Evolutionary conservation across 2,113 vertebrate species (phyloP), one percentile per base, ranked within the genome.

Genomic region (Ammodramus savannarum): DNA sequence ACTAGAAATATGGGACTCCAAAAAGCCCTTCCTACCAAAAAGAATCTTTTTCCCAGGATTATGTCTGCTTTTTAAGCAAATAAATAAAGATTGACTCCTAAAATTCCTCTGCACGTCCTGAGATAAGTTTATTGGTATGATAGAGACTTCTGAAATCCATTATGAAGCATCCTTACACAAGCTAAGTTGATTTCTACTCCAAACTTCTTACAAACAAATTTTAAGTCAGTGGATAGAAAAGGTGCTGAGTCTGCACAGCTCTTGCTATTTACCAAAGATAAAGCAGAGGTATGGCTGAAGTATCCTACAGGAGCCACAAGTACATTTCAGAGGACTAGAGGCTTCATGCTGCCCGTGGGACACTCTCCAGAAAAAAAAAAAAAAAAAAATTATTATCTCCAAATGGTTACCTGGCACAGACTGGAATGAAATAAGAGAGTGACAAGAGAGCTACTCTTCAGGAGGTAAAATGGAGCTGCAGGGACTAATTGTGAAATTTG

Each of bases 391-490:
- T 48, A 69, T 49, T 55, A 43, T 80, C 18, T 79, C 84, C 87
- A 95, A 85, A 87, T 85, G 65, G 46, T 58, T 78, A 68, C 23
- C 51, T 95, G 94, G 78, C 91, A 89, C 55, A 63, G 68, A 14
- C 43, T 73, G 63, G 43, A 39, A 59, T 58, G 38, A 89, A 89
- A 77, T 31, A 32, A 55, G 82, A 83, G 62, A 66, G 34, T 69
- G 77, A 76, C 77, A 91, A 66, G 66, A 74, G 8, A 82, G 13
- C 21, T 68, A 19, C 57, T 69, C 80, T 58, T 90, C 89, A 67
- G 77, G 81, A 48, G 62, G 67, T 51, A 91, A 91, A 95, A 62
- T 22, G 39, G 27, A 57, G 71, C 51, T 83, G 44, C 59, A 77
- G 54, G 57, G 49, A 77, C 26, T 72, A 61, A 63, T 17, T 75